Conservation (phyloP, 1,140 invertebrate genomes). For the Drosophila ercepeae region DNA sequence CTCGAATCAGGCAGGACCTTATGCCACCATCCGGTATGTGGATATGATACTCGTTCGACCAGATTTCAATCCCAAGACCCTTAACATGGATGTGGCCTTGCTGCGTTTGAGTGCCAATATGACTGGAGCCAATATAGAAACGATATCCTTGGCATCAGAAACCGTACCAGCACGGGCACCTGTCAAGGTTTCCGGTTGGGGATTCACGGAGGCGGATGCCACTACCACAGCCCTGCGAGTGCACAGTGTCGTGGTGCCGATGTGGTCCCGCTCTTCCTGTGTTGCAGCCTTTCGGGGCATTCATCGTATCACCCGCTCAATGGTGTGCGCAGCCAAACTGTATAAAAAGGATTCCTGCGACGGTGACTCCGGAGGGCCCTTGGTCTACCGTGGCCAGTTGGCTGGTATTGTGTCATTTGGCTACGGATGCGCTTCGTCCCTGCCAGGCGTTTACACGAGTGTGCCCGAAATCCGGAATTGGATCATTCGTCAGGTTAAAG, state of each 20-base stretch:
- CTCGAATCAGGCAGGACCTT: constrained; percentile 40
- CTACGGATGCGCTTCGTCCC: constrained; percentile 39
- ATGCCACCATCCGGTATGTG: constrained; percentile 37
- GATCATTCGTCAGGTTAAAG: constrained; percentile 27
- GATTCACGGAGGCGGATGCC: constrained; percentile 10
- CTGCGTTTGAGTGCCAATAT: constrained; percentile 36
- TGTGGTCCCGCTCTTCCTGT: constrained; percentile 53
- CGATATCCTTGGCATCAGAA: constrained; percentile 41
- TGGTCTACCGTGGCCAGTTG: constrained; percentile 52
- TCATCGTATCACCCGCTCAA: constrained; percentile 46
- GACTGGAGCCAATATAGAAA: constrained; percentile 44
- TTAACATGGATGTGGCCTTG: constrained; percentile 63
- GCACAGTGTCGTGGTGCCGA: constrained; percentile 52
- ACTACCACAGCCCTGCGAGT: constrained; percentile 32
- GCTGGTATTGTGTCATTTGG: constrained; percentile 61
- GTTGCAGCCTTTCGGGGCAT: constrained; percentile 28
- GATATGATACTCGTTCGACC: constrained; percentile 27
- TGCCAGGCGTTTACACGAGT: constrained; percentile 65
- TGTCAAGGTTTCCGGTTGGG: constrained; percentile 64
- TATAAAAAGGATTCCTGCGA: constrained; percentile 59
- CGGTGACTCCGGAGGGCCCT: constrained; percentile 61
- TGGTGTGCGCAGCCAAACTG: constrained; percentile 47
- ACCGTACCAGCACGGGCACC: constrained; percentile 24
- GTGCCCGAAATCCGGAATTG: constrained; percentile 51
- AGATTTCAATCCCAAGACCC: constrained; percentile 39